Percentiles rank a stretch among this genome's conserved stretches.
Evolutionary conservation across 2,113 vertebrate genomes (phyloP).

Genomic region (Xyliphius kryptos): DNA sequence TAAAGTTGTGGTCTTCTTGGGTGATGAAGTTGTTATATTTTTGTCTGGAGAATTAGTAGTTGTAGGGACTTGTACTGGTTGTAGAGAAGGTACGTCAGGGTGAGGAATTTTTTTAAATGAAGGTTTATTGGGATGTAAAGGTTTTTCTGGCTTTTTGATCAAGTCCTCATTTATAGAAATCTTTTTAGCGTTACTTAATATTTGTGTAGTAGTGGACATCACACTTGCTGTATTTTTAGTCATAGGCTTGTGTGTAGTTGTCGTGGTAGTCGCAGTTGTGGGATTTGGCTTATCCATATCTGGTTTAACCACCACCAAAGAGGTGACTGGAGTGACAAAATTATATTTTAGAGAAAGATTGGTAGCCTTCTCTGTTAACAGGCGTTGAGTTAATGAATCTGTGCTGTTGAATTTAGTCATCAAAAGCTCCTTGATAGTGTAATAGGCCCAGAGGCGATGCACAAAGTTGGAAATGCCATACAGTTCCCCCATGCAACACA

Average conservation of each 20-base stretch:
- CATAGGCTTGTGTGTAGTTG: slow-evolving; percentile 12
- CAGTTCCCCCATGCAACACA: slow-evolving; percentile 45
- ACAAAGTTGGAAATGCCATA: slow-evolving; percentile 63
- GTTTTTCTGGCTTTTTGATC: too few relatives aligned
- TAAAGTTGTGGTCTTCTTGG: too few relatives aligned
- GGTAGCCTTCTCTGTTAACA: slow-evolving; percentile 69
- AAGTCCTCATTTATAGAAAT: not conserved
- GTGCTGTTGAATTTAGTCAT: slow-evolving; percentile 60
- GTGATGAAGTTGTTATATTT: too few relatives aligned
- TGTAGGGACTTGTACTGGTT: too few relatives aligned
- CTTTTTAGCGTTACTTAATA: slow-evolving; percentile 30
- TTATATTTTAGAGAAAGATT: slow-evolving; percentile 77
- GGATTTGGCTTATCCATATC: slow-evolving; percentile 53
- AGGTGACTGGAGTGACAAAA: slow-evolving; percentile 77
- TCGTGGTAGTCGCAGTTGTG: slow-evolving; percentile 40
- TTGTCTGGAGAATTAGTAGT: too few relatives aligned
- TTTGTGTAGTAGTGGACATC: slow-evolving; percentile 11
- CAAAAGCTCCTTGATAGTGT: slow-evolving; percentile 73
- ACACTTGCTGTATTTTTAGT: slow-evolving; percentile 5
- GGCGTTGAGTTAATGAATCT: slow-evolving; percentile 51
- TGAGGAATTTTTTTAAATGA: too few relatives aligned
- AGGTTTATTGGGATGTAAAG: too few relatives aligned
- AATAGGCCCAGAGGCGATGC: slow-evolving; percentile 72
- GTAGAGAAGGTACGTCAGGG: too few relatives aligned
- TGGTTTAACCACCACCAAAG: slow-evolving; percentile 71